These are phyloP conservation scores for Ooceraea biroi DNA, from an alignment of 1,140 invertebrate species.

Conservation along the genomic window DNA sequence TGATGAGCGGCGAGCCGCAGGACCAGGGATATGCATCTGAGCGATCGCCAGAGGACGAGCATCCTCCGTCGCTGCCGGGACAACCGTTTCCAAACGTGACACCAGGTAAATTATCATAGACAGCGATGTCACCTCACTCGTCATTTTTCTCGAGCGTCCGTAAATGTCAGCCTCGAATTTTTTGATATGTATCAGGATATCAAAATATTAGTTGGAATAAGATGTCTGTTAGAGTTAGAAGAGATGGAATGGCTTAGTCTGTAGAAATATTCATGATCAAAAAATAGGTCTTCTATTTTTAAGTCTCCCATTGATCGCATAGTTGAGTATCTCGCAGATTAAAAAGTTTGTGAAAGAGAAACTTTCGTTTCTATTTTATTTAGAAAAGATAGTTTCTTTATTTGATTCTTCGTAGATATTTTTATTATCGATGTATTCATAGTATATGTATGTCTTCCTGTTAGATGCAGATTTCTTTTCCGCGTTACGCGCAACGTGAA, in stretches of 20 bases:
- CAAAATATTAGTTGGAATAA: too few relatives aligned
- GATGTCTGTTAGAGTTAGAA: too few relatives aligned
- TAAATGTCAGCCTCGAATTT: too few relatives aligned
- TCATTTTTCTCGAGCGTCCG: conserved; percentile 1
- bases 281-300: neutral
- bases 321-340: too few relatives aligned
- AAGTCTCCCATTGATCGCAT: too few relatives aligned
- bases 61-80: conserved; percentile 88
- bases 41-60: conserved; percentile 92
- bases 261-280: neutral
- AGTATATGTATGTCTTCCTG: neutral
- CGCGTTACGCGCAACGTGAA: neutral
- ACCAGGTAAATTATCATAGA: conserved; percentile 75
- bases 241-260: neutral
- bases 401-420: neutral
- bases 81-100: conserved; percentile 79
- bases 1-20: conserved; percentile 87
- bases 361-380: neutral
- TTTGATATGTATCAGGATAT: too few relatives aligned
- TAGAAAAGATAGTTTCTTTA: neutral
- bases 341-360: neutral
- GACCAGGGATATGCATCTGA: conserved; percentile 93
- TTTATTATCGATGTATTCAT: neutral
- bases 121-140: neutral
- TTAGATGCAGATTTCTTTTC: conserved; percentile 8